Evolutionary conservation across 2,888 invertebrate genomes (phyloP).

Genomic region (Drosophila prolongata): DNA sequence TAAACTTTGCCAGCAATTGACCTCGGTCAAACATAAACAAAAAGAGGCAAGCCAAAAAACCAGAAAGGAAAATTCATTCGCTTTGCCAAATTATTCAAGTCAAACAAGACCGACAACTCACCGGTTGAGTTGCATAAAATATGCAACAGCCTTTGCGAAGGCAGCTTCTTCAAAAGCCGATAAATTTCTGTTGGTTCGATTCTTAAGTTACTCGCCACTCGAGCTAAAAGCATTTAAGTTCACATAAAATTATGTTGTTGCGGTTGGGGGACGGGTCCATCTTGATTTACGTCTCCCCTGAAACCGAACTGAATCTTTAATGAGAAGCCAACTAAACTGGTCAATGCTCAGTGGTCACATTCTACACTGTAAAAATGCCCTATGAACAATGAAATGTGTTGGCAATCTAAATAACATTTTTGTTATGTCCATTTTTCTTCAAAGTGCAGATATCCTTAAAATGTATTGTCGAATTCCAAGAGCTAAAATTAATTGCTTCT

Average conservation of each 20-base stretch:
- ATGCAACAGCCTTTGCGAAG: slow-evolving; percentile 53
- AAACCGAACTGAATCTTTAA: slow-evolving; percentile 81
- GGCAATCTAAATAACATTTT: not conserved
- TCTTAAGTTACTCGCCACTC: slow-evolving; percentile 12
- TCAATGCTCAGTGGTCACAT: slow-evolving; percentile 31
- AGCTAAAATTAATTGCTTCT: too few species aligned
- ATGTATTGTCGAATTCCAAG: too few species aligned
- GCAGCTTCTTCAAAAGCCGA: slow-evolving; percentile 38
- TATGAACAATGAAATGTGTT: not conserved
- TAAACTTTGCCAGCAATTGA: slow-evolving; percentile 51
- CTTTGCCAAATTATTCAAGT: slow-evolving; percentile 62
- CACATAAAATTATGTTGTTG: slow-evolving; percentile 74
- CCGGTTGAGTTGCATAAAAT: slow-evolving; percentile 67
- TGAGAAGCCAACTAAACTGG: slow-evolving; percentile 65
- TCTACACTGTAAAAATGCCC: not conserved
- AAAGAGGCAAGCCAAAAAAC: slow-evolving; percentile 27
- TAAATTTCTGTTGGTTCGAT: slow-evolving; percentile 52
- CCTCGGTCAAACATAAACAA: slow-evolving; percentile 55
- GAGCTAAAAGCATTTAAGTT: slow-evolving; percentile 42
- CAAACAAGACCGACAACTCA: slow-evolving; percentile 52
- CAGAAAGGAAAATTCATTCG: slow-evolving; percentile 61
- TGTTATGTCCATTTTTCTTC: too few species aligned
- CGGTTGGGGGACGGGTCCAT: slow-evolving; percentile 36
- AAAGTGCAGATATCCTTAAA: too few species aligned
- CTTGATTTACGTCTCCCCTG: slow-evolving; percentile 79